These are phyloP conservation scores for Embidobia sp. DNA, from an alignment of 2,888 invertebrate genomes.

Conservation along the genomic window DNA sequence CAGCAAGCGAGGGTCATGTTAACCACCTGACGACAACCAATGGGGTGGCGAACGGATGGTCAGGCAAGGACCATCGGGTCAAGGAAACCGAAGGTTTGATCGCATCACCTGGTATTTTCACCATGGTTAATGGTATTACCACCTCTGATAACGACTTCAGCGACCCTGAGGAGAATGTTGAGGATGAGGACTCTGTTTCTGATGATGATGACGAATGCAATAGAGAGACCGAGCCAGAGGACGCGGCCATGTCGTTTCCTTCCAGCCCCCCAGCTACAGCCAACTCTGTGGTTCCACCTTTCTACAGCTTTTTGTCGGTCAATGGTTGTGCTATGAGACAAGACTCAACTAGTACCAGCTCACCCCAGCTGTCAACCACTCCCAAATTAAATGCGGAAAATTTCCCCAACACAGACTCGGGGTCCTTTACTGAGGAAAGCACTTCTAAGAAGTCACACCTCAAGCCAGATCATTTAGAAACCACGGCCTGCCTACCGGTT, in stretches of 20 bases:
- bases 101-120: slow-evolving; percentile 51
- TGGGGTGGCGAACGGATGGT: slow-evolving; percentile 27
- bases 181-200: slow-evolving; percentile 62
- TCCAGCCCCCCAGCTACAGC: slow-evolving; percentile 76
- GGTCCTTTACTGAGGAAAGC: slow-evolving; percentile 39
- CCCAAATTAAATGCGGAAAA: slow-evolving; percentile 48
- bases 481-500: slow-evolving; percentile 80
- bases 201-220: slow-evolving; percentile 66
- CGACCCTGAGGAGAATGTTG: slow-evolving; percentile 71
- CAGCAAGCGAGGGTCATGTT: slow-evolving; percentile 65
- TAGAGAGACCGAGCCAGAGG: slow-evolving; percentile 82
- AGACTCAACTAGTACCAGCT: slow-evolving; percentile 80
- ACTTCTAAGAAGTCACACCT: slow-evolving; percentile 47
- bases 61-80: no score
- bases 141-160: slow-evolving; percentile 74
- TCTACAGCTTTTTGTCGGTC: slow-evolving; percentile 82
- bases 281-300: slow-evolving; percentile 74
- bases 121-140: slow-evolving; percentile 72
- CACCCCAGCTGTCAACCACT: slow-evolving; percentile 76
- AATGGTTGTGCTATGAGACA: slow-evolving; percentile 82
- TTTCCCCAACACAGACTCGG: slow-evolving; percentile 37
- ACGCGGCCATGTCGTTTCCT: slow-evolving; percentile 80
- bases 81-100: slow-evolving; percentile 15
- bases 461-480: slow-evolving; percentile 72
- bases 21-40: slow-evolving; percentile 25